Base-by-base conservation (phyloP, 1,140 invertebrate species). In the Hylaeus volcanicus region DNA sequence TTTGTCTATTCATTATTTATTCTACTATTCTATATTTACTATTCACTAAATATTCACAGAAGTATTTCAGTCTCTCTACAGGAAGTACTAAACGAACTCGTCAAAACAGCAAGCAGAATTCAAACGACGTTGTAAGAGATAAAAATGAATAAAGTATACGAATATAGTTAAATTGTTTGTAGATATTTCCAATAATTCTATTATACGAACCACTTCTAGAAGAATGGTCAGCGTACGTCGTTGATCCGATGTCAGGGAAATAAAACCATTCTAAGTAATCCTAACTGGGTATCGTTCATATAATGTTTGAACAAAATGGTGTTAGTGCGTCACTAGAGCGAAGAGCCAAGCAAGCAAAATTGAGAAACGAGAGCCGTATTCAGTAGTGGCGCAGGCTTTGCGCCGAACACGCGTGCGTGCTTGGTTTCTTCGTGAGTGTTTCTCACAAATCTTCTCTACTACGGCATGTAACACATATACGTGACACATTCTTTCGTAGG, bases 371-470 rank as follows among this genome's bases (percentile, higher is more conserved):
- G 26, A 26, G 26, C 26, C 26, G 45, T 26, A 39, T 68, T 75
- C 79, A 80, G 79, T 75, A 80, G 79, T 56, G 72, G 64, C 37
- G 56, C 65, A 75, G 72, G 73, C 55, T 68, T 61, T 74, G 79
- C 56, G 64, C 45, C 37, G 73, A 66, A 4, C 39, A 53, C n/a
- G 56, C 41, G 41, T 73, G 2, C 0, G 45, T 3, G 9, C n/a
- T 74, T 39, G 1, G 11, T 3, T 74, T 43, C 1, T 73, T 74
- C 11, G 53, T 15, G 43, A 11, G 37, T 48, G 26, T 73, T 41
- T 41, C 2, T 2, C 26, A 5, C 14, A 37, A 55, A 41, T 48
- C 5, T 11, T 65, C 12, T 45, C 15, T 14, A 15, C n/a, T 41
- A 8, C 61, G 73, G 69, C 37, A 64, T 73, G 70, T 79, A 51